Evolutionary conservation across 2,113 vertebrate species (phyloP).

Genomic region (Stigmatopora nigra): DNA sequence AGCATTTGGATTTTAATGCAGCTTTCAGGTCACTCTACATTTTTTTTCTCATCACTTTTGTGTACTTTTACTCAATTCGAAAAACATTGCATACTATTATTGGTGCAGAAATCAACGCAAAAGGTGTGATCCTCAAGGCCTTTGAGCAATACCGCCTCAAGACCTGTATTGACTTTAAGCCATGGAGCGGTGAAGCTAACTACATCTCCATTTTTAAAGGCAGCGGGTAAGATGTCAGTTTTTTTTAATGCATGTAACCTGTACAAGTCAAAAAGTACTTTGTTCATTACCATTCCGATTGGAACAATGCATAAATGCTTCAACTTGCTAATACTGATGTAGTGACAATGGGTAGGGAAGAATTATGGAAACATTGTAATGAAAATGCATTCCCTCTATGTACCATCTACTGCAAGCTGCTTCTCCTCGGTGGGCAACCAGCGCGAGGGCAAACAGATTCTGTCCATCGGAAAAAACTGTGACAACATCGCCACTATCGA

Average conservation of each 20-base stretch:
- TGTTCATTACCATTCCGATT: too few species aligned
- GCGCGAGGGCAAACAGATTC: slow-evolving; percentile 66
- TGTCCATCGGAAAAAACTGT: slow-evolving; percentile 81
- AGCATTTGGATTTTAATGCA: neutral
- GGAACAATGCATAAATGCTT: too few species aligned
- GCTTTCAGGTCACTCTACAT: neutral
- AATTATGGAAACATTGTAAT: too few species aligned
- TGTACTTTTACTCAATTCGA: neutral
- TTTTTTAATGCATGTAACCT: too few species aligned
- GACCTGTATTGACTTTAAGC: slow-evolving; percentile 90
- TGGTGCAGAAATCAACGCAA: slow-evolving; percentile 84
- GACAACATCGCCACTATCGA: slow-evolving; percentile 79
- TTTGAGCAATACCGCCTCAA: slow-evolving; percentile 91
- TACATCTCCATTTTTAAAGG: slow-evolving; percentile 88
- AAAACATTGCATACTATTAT: neutral
- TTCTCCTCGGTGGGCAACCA: slow-evolving; percentile 84
- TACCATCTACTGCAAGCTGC: slow-evolving; percentile 66
- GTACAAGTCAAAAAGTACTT: too few species aligned
- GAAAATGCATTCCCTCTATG: neutral
- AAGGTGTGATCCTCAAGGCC: slow-evolving; percentile 84
- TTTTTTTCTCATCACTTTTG: neutral
- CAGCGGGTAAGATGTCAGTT: slow-evolving; percentile 70
- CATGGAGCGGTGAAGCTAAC: slow-evolving; percentile 83
- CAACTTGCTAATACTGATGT: too few species aligned
- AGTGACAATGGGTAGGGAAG: too few species aligned